Evolutionary conservation across 2,888 invertebrate species (phyloP).

Genomic region (Apamea epomidion): DNA sequence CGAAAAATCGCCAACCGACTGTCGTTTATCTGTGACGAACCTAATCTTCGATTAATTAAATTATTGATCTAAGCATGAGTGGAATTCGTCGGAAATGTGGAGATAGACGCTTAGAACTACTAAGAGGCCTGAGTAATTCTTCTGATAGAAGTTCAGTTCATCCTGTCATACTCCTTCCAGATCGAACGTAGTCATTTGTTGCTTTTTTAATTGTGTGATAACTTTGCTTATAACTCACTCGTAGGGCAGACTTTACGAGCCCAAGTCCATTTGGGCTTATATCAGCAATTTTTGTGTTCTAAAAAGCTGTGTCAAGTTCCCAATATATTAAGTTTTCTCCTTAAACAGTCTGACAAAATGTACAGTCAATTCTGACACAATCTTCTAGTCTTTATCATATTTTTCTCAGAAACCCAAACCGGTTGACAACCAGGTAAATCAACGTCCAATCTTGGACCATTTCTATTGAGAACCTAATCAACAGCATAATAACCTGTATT

Average conservation of each 20-base stretch:
- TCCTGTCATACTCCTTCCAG: not conserved
- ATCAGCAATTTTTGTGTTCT: not conserved
- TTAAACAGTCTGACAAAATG: slow-evolving; percentile 1
- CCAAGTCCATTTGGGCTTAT: not conserved
- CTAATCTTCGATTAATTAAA: slow-evolving; percentile 20
- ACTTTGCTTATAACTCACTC: not conserved
- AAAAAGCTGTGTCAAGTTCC: not conserved
- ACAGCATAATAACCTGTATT: slow-evolving; percentile 34
- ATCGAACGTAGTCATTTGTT: not conserved
- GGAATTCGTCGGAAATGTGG: slow-evolving; percentile 5
- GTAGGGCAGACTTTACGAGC: not conserved
- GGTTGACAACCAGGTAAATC: slow-evolving; percentile 48
- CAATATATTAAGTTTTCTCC: not conserved
- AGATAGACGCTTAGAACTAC: slow-evolving; percentile 38
- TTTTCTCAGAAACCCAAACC: slow-evolving; percentile 50
- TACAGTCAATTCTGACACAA: slow-evolving; percentile 12
- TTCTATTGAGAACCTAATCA: slow-evolving; percentile 17
- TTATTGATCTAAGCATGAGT: slow-evolving; percentile 38
- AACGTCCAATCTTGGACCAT: slow-evolving; percentile 35
- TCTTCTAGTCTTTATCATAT: slow-evolving; percentile 30
- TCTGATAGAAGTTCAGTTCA: not conserved
- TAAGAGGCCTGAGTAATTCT: not conserved
- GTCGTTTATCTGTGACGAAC: not conserved
- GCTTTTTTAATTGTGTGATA: not conserved
- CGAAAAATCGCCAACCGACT: not conserved